Evolutionary conservation across 2,113 vertebrate genomes (phyloP).

Genomic region (Alexandromys fortis): DNA sequence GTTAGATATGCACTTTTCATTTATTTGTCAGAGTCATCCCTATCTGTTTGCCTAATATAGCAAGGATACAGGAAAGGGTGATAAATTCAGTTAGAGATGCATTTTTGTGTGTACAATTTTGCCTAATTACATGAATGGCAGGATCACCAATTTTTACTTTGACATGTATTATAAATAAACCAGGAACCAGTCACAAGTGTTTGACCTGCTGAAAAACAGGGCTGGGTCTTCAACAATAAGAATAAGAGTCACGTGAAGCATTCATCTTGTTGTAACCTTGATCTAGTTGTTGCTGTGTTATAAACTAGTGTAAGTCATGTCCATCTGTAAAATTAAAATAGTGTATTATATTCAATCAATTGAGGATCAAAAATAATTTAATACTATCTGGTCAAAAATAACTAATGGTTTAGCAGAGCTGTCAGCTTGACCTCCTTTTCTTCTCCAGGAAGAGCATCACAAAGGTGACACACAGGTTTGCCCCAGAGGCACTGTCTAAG

Average conservation of each 20-base stretch:
- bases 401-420: not conserved
- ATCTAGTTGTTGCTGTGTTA: not conserved
- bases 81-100: conserved; percentile 12
- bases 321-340: not conserved
- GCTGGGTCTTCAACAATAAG: not conserved
- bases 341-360: not conserved
- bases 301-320: not conserved
- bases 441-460: not conserved
- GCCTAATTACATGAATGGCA: conserved; percentile 19
- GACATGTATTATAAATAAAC: conserved; percentile 37
- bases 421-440: not conserved
- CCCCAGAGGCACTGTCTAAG: not conserved
- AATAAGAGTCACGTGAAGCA: not conserved
- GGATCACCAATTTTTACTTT: not conserved
- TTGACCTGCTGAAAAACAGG: not conserved
- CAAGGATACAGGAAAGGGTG: not conserved
- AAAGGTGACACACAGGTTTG: not conserved
- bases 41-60: not conserved
- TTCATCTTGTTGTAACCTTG: not conserved
- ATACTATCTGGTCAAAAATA: not conserved
- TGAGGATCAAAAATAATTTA: not conserved
- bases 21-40: not conserved
- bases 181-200: not conserved
- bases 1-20: conserved; percentile 23
- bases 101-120: conserved; percentile 24